These are phyloP conservation scores for Prorops nasuta DNA, from an alignment of 1,140 invertebrate species.

Conservation along the genomic window DNA sequence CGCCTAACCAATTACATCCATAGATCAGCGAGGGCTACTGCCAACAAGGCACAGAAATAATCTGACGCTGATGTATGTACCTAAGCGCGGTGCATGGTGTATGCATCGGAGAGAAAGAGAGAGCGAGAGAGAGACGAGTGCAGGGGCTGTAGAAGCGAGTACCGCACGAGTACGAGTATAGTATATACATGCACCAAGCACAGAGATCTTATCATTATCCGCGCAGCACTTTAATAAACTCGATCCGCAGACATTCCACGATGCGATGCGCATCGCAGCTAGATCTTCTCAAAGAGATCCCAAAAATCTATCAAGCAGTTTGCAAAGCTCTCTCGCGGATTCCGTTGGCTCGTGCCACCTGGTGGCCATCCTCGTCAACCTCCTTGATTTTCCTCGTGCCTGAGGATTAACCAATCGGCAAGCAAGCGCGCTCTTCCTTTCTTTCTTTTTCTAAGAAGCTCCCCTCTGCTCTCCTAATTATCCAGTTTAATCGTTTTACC, in stretches of 20 bases:
- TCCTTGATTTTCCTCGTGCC: no score
- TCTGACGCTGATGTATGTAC: constrained; percentile 48
- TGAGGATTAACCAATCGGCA: no score
- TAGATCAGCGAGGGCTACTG: constrained; percentile 36
- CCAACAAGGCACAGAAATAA: constrained; percentile 44
- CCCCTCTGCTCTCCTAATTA: no score
- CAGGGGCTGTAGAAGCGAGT: not conserved
- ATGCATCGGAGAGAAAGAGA: not conserved
- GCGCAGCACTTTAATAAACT: constrained; percentile 48
- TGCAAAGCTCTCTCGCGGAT: constrained; percentile 1
- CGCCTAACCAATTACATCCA: constrained; percentile 51
- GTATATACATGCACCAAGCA: no score
- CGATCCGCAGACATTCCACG: constrained; percentile 32
- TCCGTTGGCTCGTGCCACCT: no score
- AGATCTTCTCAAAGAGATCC: constrained; percentile 15
- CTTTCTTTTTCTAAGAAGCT: no score
- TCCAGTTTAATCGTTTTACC: no score
- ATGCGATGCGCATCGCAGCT: no score
- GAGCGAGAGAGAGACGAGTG: constrained; percentile 6
- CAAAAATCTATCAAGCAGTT: constrained; percentile 10
- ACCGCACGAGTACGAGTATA: no score
- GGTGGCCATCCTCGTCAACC: no score
- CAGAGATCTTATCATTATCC: constrained; percentile 50
- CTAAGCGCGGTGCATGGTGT: constrained; percentile 23
- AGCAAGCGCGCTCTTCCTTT: no score